A percentile compares a stretch with the other conserved stretches of the same genome.
phyloP scores from a whole-genome alignment of 92 coral and sea anemone species.

The Parazoanthus atlanticus region DNA sequence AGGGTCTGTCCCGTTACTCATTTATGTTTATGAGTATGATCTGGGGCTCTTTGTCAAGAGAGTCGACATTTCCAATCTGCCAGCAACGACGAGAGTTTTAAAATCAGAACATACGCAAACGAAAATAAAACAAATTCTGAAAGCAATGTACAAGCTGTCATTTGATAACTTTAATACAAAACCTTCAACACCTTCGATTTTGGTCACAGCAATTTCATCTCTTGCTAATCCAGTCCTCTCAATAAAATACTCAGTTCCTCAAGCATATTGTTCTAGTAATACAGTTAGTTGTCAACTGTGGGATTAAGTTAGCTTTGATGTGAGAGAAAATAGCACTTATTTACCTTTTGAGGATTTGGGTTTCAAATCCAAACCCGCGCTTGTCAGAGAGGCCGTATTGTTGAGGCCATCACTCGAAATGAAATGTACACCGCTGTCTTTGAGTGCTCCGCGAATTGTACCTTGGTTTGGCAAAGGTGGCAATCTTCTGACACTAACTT shows the following conservation, averaged over 20 bases:
- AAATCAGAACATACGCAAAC: neutral
- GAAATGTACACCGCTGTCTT: conserved; percentile 53
- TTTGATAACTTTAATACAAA: neutral
- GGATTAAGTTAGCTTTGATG: neutral
- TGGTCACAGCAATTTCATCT: conserved; percentile 6
- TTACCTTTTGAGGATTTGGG: conserved; percentile 41
- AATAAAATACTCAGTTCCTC: neutral
- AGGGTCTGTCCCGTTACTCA: neutral
- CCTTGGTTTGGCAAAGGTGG: conserved; percentile 94
- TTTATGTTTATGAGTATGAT: neutral
- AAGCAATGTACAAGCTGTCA: neutral
- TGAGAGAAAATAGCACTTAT: neutral
- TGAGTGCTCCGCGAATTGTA: conserved; percentile 62
- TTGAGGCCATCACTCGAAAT: conserved; percentile 19
- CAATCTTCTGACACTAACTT: conserved; percentile 90
- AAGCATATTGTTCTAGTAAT: neutral
- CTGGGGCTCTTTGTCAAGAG: neutral
- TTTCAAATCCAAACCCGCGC: conserved; percentile 33
- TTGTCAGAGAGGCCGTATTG: conserved; percentile 14
- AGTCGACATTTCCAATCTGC: neutral
- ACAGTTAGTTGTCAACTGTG: neutral
- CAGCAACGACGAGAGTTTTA: neutral
- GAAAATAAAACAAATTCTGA: conserved; percentile 4
- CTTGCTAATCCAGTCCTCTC: neutral
- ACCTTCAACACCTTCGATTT: conserved; percentile 9